Conservation (phyloP, 23 tunicate species). For the Styela plicata region DNA sequence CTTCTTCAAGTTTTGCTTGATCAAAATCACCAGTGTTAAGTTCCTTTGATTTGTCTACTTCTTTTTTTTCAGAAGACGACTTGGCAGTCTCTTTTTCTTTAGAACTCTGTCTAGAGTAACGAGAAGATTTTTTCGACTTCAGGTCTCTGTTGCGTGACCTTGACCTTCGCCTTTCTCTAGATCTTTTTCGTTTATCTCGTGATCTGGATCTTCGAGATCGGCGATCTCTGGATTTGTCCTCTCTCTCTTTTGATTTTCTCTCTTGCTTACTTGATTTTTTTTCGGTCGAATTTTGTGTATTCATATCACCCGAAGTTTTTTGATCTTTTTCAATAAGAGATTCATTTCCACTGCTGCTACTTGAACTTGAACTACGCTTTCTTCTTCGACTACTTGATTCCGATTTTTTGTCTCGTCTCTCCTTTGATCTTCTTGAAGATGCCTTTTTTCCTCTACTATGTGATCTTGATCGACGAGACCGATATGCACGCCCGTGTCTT, state of each 20-base stretch:
- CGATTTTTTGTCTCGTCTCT: not conserved
- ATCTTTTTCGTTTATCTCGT: slow-evolving; percentile 27
- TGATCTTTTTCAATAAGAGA: not conserved
- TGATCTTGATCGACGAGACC: not conserved
- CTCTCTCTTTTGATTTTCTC: slow-evolving; percentile 6
- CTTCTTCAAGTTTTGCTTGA: slow-evolving; percentile 86
- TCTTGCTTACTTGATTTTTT: slow-evolving; percentile 5
- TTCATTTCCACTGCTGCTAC: slow-evolving; percentile 12
- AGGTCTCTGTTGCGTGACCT: slow-evolving; percentile 35
- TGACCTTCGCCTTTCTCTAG: slow-evolving; percentile 56
- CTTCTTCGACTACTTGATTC: not conserved
- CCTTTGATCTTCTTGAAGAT: slow-evolving; percentile 4
- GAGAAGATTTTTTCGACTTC: not conserved
- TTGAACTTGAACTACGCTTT: slow-evolving; percentile 22
- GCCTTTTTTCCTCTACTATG: not conserved
- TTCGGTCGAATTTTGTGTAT: not conserved
- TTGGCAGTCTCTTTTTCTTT: slow-evolving; percentile 17
- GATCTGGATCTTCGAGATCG: slow-evolving; percentile 47
- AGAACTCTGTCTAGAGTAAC: not conserved
- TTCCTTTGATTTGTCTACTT: slow-evolving; percentile 11
- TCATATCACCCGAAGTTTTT: not conserved
- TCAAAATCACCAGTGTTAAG: slow-evolving; percentile 42
- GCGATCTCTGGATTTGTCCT: not conserved
- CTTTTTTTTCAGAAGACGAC: not conserved
- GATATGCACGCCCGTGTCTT: slow-evolving; percentile 7